Evolutionary conservation across 2,888 invertebrate species (phyloP).

Genomic region (Nomada ferruginata): DNA sequence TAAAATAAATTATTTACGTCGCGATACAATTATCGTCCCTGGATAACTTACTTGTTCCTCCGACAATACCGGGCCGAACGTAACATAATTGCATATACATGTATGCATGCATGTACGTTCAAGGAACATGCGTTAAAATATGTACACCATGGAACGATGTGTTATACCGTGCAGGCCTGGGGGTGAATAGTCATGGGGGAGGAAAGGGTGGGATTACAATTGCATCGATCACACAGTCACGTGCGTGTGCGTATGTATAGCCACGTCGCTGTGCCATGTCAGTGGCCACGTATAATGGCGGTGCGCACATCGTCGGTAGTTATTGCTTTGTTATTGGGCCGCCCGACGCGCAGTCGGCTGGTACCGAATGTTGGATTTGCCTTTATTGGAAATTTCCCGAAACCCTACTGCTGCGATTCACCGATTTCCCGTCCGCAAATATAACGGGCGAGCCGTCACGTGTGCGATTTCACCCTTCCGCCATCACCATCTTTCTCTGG

Average conservation of each 20-base stretch:
- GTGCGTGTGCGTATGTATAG: slow-evolving; percentile 36
- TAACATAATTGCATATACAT: slow-evolving; percentile 54
- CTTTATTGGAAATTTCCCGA: slow-evolving; percentile 73
- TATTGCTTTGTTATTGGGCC: slow-evolving; percentile 74
- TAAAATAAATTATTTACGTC: slow-evolving; percentile 54
- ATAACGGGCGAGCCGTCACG: slow-evolving; percentile 63
- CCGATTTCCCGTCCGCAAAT: slow-evolving; percentile 67
- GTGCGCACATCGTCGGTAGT: slow-evolving; percentile 69
- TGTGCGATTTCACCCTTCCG: slow-evolving; percentile 56
- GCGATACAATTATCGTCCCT: slow-evolving; percentile 53
- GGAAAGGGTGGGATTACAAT: slow-evolving; percentile 50
- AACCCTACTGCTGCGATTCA: slow-evolving; percentile 65
- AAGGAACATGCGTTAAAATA: slow-evolving; percentile 61
- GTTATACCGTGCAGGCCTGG: slow-evolving; percentile 14
- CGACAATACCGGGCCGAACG: slow-evolving; percentile 63
- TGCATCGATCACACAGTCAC: slow-evolving; percentile 53
- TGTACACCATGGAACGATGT: slow-evolving; percentile 45
- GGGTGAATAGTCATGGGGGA: background rate
- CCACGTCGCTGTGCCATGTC: slow-evolving; percentile 63
- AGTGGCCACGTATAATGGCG: slow-evolving; percentile 64
- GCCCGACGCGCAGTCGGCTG: slow-evolving; percentile 49
- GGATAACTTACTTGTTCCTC: slow-evolving; percentile 60
- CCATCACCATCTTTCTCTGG: slow-evolving; percentile 33
- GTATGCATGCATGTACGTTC: background rate
- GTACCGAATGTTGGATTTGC: slow-evolving; percentile 66